Evolutionary conservation across 2,797 vertebrate species (phyloP).

Genomic region (Crossoptilon crossoptilon): DNA sequence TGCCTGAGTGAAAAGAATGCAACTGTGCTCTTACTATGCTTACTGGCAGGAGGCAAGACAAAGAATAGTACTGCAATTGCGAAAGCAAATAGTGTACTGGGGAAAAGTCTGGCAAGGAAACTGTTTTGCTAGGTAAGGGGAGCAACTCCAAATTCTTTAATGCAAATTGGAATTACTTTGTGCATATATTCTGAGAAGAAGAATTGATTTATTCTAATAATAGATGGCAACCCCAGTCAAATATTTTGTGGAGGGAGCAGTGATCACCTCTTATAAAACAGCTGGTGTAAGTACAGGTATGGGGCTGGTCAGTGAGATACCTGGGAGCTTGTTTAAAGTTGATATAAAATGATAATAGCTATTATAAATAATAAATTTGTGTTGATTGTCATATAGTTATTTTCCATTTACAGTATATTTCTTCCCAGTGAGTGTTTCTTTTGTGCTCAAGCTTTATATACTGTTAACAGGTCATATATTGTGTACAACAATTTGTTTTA

Average conservation of each 20-base stretch:
- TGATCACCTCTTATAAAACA: background rate
- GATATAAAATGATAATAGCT: background rate
- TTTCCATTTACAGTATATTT: background rate
- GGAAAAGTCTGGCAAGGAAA: background rate
- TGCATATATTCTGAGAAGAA: constrained; percentile 10
- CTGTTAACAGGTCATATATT: constrained; percentile 46
- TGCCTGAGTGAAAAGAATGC: background rate
- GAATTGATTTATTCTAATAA: background rate
- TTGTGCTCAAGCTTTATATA: constrained; percentile 39
- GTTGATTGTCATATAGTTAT: background rate
- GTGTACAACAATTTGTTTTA: constrained; percentile 54
- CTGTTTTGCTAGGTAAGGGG: background rate
- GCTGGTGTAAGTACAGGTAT: accelerated
- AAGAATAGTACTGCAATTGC: background rate
- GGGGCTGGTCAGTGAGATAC: background rate
- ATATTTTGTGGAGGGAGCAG: background rate
- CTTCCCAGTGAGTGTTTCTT: background rate
- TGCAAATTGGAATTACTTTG: constrained; percentile 44
- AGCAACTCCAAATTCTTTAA: background rate
- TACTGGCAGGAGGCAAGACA: background rate
- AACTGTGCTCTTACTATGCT: background rate
- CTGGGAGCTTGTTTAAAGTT: background rate
- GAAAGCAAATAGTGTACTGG: background rate
- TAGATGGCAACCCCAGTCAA: background rate
- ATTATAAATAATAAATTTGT: background rate